These are phyloP conservation scores for Lytechinus variegatus DNA, from an alignment of 35 echinoderm and acorn worm genomes.

Conservation along the genomic window DNA sequence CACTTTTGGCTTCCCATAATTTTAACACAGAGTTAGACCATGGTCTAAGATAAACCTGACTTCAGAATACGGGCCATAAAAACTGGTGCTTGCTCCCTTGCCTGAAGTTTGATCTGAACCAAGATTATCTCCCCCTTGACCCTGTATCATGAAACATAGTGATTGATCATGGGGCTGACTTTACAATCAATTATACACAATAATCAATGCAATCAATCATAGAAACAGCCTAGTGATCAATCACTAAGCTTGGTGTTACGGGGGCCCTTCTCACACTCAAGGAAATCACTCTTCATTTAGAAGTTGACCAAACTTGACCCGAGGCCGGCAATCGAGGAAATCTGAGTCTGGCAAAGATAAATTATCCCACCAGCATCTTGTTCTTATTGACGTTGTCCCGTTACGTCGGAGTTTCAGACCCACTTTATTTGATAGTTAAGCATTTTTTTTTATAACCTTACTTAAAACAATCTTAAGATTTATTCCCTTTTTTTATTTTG, in stretches of 20 bases:
- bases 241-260: too few relatives aligned
- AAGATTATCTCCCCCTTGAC: neutral
- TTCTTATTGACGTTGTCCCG: neutral
- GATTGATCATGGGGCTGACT: too few relatives aligned
- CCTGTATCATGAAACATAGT: too few relatives aligned
- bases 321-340: neutral
- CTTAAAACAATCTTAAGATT: too few relatives aligned
- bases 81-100: neutral
- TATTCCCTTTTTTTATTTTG: too few relatives aligned
- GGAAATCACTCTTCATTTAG: constrained; percentile 18
- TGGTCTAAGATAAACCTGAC: too few relatives aligned
- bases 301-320: constrained; percentile 17
- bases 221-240: too few relatives aligned
- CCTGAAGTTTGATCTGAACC: neutral
- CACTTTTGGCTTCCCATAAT: too few relatives aligned
- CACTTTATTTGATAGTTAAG: neutral
- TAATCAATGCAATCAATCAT: too few relatives aligned
- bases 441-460: neutral
- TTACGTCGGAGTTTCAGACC: neutral
- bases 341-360: neutral
- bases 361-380: neutral
- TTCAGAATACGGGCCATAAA: neutral
- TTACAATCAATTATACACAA: too few relatives aligned
- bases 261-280: neutral
- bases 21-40: too few relatives aligned